Conservation (phyloP, 2,113 vertebrate species). For the Pimephales promelas region DNA sequence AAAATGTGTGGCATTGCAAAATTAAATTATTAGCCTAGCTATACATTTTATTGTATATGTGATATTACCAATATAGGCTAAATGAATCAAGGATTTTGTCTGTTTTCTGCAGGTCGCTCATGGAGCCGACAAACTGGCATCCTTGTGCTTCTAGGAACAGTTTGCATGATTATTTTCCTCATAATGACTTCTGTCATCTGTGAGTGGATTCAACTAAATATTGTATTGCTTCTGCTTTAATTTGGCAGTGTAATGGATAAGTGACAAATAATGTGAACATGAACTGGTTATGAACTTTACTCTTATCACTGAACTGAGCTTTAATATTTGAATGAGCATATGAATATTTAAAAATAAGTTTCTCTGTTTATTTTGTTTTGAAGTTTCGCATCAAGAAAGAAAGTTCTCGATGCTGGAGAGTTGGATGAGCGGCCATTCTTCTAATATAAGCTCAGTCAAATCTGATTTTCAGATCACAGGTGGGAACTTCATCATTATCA, state of each 20-base stretch:
- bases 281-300: neutral
- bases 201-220: neutral
- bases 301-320: neutral
- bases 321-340: neutral
- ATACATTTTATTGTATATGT: too few species aligned
- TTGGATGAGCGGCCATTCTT: neutral
- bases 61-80: neutral
- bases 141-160: neutral
- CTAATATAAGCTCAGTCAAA: neutral
- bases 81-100: neutral
- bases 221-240: too few species aligned
- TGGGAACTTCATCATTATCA: neutral
- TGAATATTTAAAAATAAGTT: neutral
- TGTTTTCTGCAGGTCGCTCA: neutral
- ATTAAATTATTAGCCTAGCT: too few species aligned
- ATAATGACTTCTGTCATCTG: slow-evolving; percentile 2
- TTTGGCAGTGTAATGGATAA: too few species aligned
- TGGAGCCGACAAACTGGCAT: neutral
- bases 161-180: neutral
- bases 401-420: neutral
- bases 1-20: neutral
- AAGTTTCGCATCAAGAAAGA: neutral
- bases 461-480: neutral
- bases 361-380: neutral
- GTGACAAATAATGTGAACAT: too few species aligned